Evolutionary conservation across 2,113 vertebrate species (phyloP), one percentile per base, ranked within the genome.

Genomic region (Aegithalos caudatus): DNA sequence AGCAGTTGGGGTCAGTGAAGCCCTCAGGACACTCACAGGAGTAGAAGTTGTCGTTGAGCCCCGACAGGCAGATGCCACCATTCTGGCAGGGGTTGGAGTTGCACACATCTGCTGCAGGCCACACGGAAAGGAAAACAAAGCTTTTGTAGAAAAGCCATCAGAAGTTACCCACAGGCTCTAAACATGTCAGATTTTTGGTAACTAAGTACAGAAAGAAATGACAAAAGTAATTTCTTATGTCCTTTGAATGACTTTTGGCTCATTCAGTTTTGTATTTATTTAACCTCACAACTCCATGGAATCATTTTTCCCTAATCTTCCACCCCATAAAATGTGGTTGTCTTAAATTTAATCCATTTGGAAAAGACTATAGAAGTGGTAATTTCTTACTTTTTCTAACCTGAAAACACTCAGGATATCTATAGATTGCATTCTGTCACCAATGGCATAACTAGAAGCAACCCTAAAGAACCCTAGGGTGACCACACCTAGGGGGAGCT

Each of bases 21-120:
- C 98, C 98, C 45, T 95, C 95, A 25, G 98, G 98, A 84, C 98
- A 98, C 51, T 98, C 97, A 3, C 98, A 98, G 60, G 98, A 97
- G 94, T 97, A 98, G 53, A 97, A 97, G 42, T 97, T 89, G 35
- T 97, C 98, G 14, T 73, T 94, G 86, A 98, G 88, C 51, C 97
- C 97, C 0, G 97, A 95, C 62, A 98, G 86, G 78, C 98, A 98
- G 85, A 98, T 97, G 48, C 98, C 98, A 35, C 98, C 98, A 28
- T 98, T 98, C 96, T 97, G 95, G 96, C 98, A 98, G 4, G 98
- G 98, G 73, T 96, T 98, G 44, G 98, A 97, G 37, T 98, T 95
- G 20, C 98, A 98, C 22, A 94, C 60, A 1, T 98, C 98, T 10
- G 97, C 98, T 98, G 79, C 21, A 6, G 56, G 86, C 87, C 18